Evolutionary conservation across 2,113 vertebrate species (phyloP), one percentile per base, ranked within the genome.

Genomic region (Melospiza melodia): DNA sequence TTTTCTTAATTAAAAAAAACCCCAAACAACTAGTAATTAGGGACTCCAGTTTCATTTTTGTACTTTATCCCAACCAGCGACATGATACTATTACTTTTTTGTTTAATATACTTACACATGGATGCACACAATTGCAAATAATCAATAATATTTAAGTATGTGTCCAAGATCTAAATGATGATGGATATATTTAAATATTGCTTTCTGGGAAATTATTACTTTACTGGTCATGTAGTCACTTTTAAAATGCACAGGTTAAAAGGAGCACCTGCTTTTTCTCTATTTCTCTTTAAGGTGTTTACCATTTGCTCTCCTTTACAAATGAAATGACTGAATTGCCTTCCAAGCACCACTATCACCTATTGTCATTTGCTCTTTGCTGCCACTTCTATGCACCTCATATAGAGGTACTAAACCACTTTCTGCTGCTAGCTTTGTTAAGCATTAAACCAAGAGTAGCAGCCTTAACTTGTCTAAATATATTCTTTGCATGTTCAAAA

Each of bases 71-170:
- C 96, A 93, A 67, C 84, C 73, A 92, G 90, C 95, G 97, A 94
- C 92, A 94, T 89, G 95, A 81, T 97, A 94, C 94, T 78, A 90
- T 96, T 97, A 97, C 96, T 97, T 97, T 96, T 96, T 96, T 73
- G 94, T 97, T 97, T 98, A 98, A 98, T 98, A 97, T 95, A 97
- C 91, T 87, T 97, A 97, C 98, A 98, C 97, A 98, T 96, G 98
- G 98, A 98, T 98, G 96, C 97, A 98, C 98, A 97, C 97, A 98
- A 98, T 97, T 98, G 98, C 97, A 98, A 98, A 98, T 98, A 97
- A 98, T 98, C 97, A 97, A 98, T 98, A 98, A 98, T 98, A 98
- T 98, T 98, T 98, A 98, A 98, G 97, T 98, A 97, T 92, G 96
- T 98, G 97, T 98, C 97, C 97, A 97, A 98, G 96, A 90, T 90